Evolutionary conservation across 2,113 vertebrate species (phyloP).

Genomic region (Tachysurus vachellii): DNA sequence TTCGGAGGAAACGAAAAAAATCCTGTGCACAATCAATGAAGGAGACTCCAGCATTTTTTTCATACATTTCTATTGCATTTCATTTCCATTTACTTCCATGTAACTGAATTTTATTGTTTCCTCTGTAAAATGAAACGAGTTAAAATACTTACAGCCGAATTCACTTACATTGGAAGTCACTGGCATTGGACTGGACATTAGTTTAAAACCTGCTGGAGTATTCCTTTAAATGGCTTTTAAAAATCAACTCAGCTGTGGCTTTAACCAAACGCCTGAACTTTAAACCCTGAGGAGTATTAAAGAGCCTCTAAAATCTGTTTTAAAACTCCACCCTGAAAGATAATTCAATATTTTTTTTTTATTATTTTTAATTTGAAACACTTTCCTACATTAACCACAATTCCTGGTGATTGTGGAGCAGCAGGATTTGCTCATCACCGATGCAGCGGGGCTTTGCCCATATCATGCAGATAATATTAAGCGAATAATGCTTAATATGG

Average conservation of each 20-base stretch:
- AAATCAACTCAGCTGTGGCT: conserved; percentile 1
- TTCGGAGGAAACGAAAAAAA: not conserved
- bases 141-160: not conserved
- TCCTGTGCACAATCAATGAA: not conserved
- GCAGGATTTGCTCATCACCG: not conserved
- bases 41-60: not conserved
- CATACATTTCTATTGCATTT: not conserved
- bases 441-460: not conserved
- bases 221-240: conserved; percentile 40
- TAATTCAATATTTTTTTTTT: not conserved
- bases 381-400: not conserved
- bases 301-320: too few relatives aligned
- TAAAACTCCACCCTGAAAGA: not conserved
- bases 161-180: too few relatives aligned
- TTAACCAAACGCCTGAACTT: not conserved
- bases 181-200: not conserved
- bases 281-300: conserved; percentile 32
- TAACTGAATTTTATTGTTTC: not conserved
- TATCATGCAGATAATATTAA: not conserved
- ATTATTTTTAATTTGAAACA: not conserved
- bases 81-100: not conserved
- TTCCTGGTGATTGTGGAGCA: not conserved
- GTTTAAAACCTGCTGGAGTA: not conserved
- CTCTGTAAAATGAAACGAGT: not conserved
- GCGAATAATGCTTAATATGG: not conserved